Conservation (phyloP, 2,113 vertebrate species). For the Elephantulus edwardii region DNA sequence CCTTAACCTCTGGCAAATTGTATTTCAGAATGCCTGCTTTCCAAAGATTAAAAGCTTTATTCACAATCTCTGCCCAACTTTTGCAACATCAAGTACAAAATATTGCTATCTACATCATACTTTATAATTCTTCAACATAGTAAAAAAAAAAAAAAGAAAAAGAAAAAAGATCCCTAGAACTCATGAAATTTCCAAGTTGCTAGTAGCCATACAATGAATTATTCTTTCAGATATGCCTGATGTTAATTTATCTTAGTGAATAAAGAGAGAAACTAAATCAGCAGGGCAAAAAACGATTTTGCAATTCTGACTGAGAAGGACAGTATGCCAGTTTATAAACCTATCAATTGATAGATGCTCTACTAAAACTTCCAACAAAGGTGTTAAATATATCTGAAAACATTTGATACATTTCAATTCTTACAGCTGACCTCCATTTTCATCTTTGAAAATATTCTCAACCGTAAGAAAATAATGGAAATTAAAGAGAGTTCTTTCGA, state of each 20-base stretch:
- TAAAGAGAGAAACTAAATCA: not conserved
- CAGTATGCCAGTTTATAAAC: conserved; percentile 1
- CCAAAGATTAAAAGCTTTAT: not conserved
- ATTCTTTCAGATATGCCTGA: not conserved
- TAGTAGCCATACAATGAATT: not conserved
- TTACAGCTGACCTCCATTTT: conserved; percentile 19
- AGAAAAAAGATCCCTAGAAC: not conserved
- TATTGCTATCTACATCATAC: not conserved
- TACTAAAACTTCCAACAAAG: conserved; percentile 43
- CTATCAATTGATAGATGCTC: not conserved
- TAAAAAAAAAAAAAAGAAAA: not conserved
- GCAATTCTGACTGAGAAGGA: not conserved
- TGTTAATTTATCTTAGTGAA: not conserved
- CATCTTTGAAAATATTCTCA: conserved; percentile 45
- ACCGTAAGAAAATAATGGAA: conserved; percentile 37
- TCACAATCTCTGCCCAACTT: not conserved
- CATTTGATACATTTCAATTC: not conserved
- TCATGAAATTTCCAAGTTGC: not conserved
- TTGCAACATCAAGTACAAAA: not conserved
- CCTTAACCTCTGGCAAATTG: not conserved
- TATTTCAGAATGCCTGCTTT: not conserved
- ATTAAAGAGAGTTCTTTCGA: not conserved
- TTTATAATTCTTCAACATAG: not conserved
- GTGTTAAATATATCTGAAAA: conserved; percentile 35
- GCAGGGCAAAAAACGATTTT: conserved; percentile 26